A percentile compares a stretch with the other conserved stretches of the same genome.
phyloP scores from a whole-genome alignment of 2,888 invertebrate species.

The Rhodophaea formosa region DNA sequence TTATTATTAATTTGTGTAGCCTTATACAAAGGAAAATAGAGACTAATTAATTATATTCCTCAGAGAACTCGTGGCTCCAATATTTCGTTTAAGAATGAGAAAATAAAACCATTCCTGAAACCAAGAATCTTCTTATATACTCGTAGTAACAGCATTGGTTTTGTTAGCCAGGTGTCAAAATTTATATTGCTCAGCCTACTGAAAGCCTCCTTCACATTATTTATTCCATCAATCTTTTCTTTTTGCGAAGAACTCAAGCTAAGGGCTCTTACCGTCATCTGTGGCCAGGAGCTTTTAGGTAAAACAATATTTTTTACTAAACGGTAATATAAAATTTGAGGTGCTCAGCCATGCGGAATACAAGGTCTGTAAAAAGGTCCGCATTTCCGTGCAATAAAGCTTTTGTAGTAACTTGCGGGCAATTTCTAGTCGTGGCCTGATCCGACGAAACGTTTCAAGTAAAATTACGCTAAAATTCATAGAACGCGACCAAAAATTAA shows the following conservation, averaged over 20 bases:
- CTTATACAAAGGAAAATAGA: too few species aligned
- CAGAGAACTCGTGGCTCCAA: too few species aligned
- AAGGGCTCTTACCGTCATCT: background rate
- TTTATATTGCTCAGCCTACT: too few species aligned
- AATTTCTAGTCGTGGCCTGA: background rate
- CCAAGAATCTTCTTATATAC: too few species aligned
- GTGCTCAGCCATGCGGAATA: background rate
- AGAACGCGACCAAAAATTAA: background rate
- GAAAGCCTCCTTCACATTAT: too few species aligned
- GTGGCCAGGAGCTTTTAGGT: background rate
- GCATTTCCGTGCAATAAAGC: background rate
- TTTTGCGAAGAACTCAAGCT: background rate
- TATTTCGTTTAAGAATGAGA: too few species aligned
- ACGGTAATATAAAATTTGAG: background rate
- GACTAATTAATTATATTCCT: too few species aligned
- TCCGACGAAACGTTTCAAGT: background rate
- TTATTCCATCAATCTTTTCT: too few species aligned
- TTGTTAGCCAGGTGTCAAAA: too few species aligned
- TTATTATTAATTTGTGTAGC: too few species aligned
- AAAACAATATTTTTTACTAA: background rate
- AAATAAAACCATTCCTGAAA: too few species aligned
- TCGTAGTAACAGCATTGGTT: too few species aligned
- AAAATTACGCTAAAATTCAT: background rate
- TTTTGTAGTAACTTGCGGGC: background rate
- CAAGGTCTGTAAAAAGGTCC: slow-evolving; percentile 2